Base-by-base conservation (phyloP, 1,140 invertebrate species). In the Zaprionus kolodkinae region DNA sequence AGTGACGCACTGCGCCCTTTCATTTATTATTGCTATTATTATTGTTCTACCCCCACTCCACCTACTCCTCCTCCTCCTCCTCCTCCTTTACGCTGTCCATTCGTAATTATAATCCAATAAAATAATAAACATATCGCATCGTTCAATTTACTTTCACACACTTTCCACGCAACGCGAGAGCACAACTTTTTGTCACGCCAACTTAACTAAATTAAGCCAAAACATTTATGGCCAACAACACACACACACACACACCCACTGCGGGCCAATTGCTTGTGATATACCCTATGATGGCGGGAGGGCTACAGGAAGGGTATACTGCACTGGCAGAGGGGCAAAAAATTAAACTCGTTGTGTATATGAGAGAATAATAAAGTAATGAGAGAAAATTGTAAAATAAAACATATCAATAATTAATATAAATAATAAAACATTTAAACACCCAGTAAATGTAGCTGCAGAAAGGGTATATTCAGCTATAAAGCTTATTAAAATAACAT, bases 81-180 rank as follows among this genome's bases (percentile, higher is more conserved):
- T 30, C 27, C 6, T 30, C 27, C 27, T 30, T 6, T 30, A 21
- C 27, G 62, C 54, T 64, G 30, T 68, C 57, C 50, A 61, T 69
- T 55, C 68, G 63, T 87, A 88, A 87, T 87, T 87, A 88, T 87
- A 87, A 87, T 87, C 77, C 84, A 88, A 87, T 88, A 83, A 87
- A 87, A 87, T 87, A 87, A 87, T 83, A 87, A 88, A 88, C 72
- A 88, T 84, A 84, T 84, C 82, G 81, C 66, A 78, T 84, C 66
- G 81, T 78, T 85, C 79, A 83, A 88, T 88, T 88, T 83, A 82
- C 72, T 87, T 88, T 87, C 84, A 88, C 83, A 83, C 84, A 66
- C 61, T 76, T 61, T 57, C 54, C 25, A 69, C 82, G 75, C 75
- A 60, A 27, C 21, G 21, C 21, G 56, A 15, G 35, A 6, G 48